Conservation (phyloP, 2,888 invertebrate genomes). For the Lycaena phlaeas region DNA sequence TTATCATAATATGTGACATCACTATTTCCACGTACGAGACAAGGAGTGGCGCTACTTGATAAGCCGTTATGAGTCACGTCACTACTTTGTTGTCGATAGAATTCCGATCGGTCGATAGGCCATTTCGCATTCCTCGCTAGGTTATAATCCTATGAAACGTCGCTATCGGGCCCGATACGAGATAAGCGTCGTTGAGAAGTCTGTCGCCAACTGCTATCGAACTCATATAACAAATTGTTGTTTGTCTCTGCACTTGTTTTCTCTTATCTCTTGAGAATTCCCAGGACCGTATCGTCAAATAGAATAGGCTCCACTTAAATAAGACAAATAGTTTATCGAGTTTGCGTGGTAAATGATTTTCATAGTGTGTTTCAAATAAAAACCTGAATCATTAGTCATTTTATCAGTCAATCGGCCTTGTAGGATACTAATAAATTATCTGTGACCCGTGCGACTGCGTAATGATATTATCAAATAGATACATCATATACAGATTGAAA, state of each 20-base stretch:
- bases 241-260: conserved; percentile 5
- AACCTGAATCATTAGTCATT: too few species aligned
- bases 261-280: conserved; percentile 2
- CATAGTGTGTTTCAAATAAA: too few species aligned
- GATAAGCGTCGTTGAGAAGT: conserved; percentile 9
- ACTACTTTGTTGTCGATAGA: conserved; percentile 16
- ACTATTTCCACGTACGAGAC: conserved; percentile 26
- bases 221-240: conserved; percentile 11
- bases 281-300: conserved; percentile 1
- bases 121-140: conserved; percentile 14
- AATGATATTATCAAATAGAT: too few species aligned
- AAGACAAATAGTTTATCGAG: not conserved
- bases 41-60: conserved; percentile 47
- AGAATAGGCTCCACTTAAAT: not conserved
- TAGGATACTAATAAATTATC: too few species aligned
- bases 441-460: too few species aligned
- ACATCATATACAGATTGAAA: too few species aligned
- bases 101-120: conserved; percentile 13
- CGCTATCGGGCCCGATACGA: conserved; percentile 17
- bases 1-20: conserved; percentile 10
- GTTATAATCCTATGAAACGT: conserved; percentile 19
- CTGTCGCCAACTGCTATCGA: not conserved
- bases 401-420: too few species aligned
- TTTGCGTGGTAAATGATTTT: too few species aligned
- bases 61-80: conserved; percentile 25